A percentile compares a stretch with the other conserved stretches of the same genome.
phyloP scores from a whole-genome alignment of 2,797 vertebrate genomes.

The Argentina silus region DNA sequence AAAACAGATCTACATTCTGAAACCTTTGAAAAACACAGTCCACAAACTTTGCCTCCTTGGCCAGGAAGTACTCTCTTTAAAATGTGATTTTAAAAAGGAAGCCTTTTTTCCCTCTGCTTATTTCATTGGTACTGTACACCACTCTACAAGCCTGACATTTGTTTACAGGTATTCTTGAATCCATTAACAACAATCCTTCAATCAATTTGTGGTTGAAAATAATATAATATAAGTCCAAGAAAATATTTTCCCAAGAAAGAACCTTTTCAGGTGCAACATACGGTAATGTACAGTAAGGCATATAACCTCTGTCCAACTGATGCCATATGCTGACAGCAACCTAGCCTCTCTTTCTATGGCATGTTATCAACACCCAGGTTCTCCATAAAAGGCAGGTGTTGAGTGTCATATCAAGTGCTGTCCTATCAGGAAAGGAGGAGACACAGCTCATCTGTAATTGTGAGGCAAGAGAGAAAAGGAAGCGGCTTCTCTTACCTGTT shows the following conservation, averaged over 20 bases:
- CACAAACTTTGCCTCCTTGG: conserved; percentile 18
- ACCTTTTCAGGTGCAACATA: not conserved
- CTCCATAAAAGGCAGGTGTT: conserved; percentile 14
- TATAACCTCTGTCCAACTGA: not conserved
- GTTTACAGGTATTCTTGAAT: not conserved
- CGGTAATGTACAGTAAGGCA: not conserved
- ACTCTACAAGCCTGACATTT: not conserved
- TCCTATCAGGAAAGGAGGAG: not conserved
- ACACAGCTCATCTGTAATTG: not conserved
- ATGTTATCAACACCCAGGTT: not conserved
- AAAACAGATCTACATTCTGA: conserved; percentile 39
- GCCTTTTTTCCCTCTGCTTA: not conserved
- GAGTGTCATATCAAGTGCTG: not conserved
- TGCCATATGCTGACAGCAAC: not conserved
- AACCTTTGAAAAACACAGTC: conserved; percentile 34
- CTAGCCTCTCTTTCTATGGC: not conserved
- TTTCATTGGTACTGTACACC: not conserved
- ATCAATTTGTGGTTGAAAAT: not conserved
- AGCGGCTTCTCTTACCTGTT: conserved; percentile 82
- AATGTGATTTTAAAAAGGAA: not conserved
- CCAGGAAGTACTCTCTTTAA: not conserved
- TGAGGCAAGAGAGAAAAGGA: conserved; percentile 16
- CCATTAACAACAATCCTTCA: not conserved
- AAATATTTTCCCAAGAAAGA: not conserved
- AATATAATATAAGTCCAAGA: not conserved